Percentiles rank a stretch among this genome's conserved stretches.
Evolutionary conservation across 2,797 vertebrate species (phyloP).

Genomic region (Kryptopterus vitreolus): DNA sequence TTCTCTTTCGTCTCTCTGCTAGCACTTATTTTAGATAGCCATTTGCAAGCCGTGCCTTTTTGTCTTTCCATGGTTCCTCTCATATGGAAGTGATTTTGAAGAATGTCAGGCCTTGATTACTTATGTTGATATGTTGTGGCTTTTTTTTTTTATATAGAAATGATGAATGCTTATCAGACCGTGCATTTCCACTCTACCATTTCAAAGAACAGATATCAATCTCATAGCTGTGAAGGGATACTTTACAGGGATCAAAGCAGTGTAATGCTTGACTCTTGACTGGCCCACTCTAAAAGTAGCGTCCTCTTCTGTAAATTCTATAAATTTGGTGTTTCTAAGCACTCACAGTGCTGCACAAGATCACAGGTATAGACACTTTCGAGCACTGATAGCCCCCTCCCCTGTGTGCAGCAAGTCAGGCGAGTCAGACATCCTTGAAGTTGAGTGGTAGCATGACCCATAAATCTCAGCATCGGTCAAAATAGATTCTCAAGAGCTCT

Average conservation of each 20-base stretch:
- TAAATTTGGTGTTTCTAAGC: slow-evolving; percentile 44
- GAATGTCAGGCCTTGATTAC: slow-evolving; percentile 39
- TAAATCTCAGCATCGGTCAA: slow-evolving; percentile 45
- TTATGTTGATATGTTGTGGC: slow-evolving; percentile 28
- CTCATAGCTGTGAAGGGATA: slow-evolving; percentile 39
- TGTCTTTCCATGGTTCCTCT: background rate
- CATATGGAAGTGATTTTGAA: slow-evolving; percentile 25
- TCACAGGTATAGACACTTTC: slow-evolving; percentile 37
- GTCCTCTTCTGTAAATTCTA: slow-evolving; percentile 38
- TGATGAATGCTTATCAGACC: slow-evolving; percentile 37
- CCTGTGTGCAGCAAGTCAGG: background rate
- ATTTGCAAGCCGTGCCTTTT: slow-evolving; percentile 32
- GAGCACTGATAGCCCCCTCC: background rate
- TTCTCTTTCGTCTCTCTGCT: background rate
- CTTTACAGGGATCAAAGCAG: slow-evolving; percentile 46
- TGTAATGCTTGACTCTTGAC: slow-evolving; percentile 38
- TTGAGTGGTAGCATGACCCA: slow-evolving; percentile 35
- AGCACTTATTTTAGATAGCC: slow-evolving; percentile 31
- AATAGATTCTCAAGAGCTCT: slow-evolving; percentile 33
- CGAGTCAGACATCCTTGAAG: slow-evolving; percentile 36
- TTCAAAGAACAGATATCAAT: slow-evolving; percentile 41
- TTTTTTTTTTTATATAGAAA: slow-evolving; percentile 35
- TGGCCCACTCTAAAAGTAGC: slow-evolving; percentile 36
- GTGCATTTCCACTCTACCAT: slow-evolving; percentile 39
- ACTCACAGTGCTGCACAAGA: slow-evolving; percentile 24